Conservation (phyloP, 2,797 vertebrate genomes). For the Falco peregrinus region DNA sequence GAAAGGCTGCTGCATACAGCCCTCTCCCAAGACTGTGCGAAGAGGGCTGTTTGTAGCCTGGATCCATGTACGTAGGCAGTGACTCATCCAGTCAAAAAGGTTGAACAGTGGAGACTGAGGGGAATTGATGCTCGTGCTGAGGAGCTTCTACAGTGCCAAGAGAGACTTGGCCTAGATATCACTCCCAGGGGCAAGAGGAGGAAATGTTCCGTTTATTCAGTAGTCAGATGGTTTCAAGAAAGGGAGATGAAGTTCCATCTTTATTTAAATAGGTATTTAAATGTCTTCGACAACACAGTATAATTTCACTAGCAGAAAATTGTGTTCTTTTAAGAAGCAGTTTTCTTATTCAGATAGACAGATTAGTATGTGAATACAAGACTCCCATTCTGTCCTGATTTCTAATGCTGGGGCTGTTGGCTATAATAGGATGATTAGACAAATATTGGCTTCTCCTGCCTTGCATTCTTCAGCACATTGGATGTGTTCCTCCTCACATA, state of each 20-base stretch:
- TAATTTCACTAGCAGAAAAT: background rate
- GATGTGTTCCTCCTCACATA: background rate
- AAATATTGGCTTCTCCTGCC: background rate
- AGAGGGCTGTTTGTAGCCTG: background rate
- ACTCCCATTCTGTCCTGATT: background rate
- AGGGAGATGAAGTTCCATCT: background rate
- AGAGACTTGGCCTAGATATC: background rate
- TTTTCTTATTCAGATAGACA: background rate
- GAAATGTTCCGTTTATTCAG: background rate
- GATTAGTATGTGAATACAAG: background rate
- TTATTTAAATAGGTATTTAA: background rate
- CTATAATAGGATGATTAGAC: background rate
- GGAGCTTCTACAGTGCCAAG: background rate
- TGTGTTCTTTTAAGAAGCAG: background rate
- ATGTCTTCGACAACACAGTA: background rate
- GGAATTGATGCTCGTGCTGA: background rate
- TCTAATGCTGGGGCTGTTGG: background rate
- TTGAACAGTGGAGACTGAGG: background rate
- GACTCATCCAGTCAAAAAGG: conserved; percentile 25
- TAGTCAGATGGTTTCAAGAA: background rate
- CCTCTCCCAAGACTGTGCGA: background rate
- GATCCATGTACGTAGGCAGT: background rate
- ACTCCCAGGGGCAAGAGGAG: background rate
- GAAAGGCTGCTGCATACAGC: background rate
- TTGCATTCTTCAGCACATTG: background rate